Conservation (phyloP, 1,140 invertebrate genomes). For the Bathynomus jamesi region DNA sequence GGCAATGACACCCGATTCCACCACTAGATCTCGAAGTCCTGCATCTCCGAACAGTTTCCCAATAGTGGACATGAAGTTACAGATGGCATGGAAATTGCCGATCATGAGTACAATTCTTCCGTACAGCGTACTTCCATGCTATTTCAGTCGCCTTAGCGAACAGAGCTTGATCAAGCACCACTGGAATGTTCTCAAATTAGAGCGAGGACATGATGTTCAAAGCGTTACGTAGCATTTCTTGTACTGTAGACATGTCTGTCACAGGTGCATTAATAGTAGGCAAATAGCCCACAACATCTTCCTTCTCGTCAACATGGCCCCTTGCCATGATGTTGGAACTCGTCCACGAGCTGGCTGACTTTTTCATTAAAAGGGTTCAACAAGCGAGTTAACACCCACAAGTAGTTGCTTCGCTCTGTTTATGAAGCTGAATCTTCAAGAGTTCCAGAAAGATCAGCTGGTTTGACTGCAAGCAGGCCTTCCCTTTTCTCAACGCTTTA, state of each 20-base stretch:
- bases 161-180: constrained; percentile 10
- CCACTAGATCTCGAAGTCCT: constrained; percentile 29
- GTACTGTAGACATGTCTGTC: constrained; percentile 9
- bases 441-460: too few relatives aligned
- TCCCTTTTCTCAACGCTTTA: too few relatives aligned
- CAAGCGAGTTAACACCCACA: too few relatives aligned
- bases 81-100: too few relatives aligned
- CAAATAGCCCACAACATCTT: background rate
- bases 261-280: constrained; percentile 8
- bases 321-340: too few relatives aligned
- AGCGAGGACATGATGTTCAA: constrained; percentile 10
- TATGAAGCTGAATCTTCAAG: too few relatives aligned
- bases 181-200: constrained; percentile 7
- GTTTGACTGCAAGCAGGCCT: too few relatives aligned
- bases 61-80: constrained; percentile 25
- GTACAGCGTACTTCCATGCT: constrained; percentile 4
- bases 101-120: too few relatives aligned
- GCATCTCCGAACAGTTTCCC: constrained; percentile 37
- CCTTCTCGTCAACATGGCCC: too few relatives aligned
- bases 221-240: background rate
- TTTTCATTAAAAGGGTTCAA: too few relatives aligned
- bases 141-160: constrained; percentile 14
- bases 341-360: too few relatives aligned
- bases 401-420: too few relatives aligned
- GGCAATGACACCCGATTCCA: constrained; percentile 37